Evolutionary conservation across 2,797 vertebrate species (phyloP).

Genomic region (Melanotaenia parkinsoni): DNA sequence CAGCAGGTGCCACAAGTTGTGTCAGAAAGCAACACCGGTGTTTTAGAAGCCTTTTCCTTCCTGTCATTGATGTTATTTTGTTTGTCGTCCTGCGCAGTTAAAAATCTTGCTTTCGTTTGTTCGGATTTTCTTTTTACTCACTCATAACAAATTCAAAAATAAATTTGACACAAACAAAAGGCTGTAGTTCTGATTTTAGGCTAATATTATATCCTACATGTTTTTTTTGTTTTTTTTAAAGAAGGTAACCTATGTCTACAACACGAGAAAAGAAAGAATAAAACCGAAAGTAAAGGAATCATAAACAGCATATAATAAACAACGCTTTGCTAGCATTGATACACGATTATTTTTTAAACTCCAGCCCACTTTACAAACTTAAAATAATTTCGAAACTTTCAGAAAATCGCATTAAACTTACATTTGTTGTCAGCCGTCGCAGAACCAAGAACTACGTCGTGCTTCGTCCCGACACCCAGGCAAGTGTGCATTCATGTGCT

Average conservation of each 20-base stretch:
- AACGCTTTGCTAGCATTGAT: neutral
- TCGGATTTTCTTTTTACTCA: neutral
- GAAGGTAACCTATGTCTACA: too few relatives aligned
- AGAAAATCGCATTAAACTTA: conserved; percentile 43
- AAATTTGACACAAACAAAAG: neutral
- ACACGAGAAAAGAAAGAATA: neutral
- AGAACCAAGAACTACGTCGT: neutral
- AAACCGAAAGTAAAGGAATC: conserved; percentile 59
- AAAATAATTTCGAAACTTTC: neutral
- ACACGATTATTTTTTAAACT: neutral
- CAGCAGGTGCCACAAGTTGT: conserved; percentile 12
- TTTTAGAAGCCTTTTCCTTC: neutral
- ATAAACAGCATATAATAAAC: neutral
- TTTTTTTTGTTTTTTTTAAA: neutral
- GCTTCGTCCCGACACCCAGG: neutral
- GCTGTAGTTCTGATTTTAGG: too few relatives aligned
- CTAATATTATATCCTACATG: too few relatives aligned
- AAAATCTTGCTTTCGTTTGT: neutral
- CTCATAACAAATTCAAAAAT: neutral
- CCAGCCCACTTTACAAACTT: rapidly evolving
- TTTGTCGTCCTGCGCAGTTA: conserved; percentile 6
- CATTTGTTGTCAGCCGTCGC: conserved; percentile 34
- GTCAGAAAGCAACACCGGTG: neutral
- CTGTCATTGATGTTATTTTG: conserved; percentile 5
- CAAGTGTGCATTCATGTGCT: conserved; percentile 39